Percentiles rank a stretch among this genome's conserved stretches.
Conservation (phyloP, 2,797 vertebrate species). For the Threskiornis aethiopicus region DNA sequence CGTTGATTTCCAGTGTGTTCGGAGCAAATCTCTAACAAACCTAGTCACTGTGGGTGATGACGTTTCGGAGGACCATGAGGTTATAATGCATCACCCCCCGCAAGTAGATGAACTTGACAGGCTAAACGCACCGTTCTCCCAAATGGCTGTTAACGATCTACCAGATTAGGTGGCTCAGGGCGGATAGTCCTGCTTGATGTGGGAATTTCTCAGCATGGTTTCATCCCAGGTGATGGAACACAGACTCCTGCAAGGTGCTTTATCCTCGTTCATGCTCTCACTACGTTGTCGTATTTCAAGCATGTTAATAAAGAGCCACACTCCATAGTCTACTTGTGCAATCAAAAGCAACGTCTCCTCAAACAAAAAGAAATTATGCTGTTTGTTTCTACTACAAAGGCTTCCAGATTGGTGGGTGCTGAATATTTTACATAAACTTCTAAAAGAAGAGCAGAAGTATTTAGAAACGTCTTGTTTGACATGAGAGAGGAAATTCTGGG, state of each 20-base stretch:
- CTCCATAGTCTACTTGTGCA: constrained; percentile 23
- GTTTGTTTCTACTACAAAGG: constrained; percentile 6
- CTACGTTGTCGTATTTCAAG: background rate
- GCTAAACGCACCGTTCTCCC: constrained; percentile 76
- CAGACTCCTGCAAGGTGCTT: constrained; percentile 48
- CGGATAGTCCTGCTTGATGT: background rate
- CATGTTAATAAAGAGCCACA: constrained; percentile 56
- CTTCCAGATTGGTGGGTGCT: background rate
- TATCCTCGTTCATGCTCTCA: background rate
- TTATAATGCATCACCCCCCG: constrained; percentile 72
- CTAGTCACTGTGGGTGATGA: constrained; percentile 72
- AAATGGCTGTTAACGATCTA: constrained; percentile 66
- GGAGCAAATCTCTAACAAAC: constrained; percentile 83
- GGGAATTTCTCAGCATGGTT: background rate
- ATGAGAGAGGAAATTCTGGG: background rate
- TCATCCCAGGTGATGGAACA: background rate
- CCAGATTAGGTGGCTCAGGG: constrained; percentile 63
- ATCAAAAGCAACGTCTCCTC: background rate
- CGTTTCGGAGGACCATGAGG: constrained; percentile 73
- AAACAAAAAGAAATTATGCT: background rate
- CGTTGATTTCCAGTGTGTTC: constrained; percentile 84
- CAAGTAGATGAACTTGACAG: constrained; percentile 84
- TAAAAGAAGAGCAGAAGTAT: constrained; percentile 19
- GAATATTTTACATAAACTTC: constrained; percentile 27
- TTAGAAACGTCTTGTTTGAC: background rate